Evolutionary conservation across 1,140 invertebrate species (phyloP), one percentile per base, ranked within the genome.

Genomic region (Chironomus striatipennis): DNA sequence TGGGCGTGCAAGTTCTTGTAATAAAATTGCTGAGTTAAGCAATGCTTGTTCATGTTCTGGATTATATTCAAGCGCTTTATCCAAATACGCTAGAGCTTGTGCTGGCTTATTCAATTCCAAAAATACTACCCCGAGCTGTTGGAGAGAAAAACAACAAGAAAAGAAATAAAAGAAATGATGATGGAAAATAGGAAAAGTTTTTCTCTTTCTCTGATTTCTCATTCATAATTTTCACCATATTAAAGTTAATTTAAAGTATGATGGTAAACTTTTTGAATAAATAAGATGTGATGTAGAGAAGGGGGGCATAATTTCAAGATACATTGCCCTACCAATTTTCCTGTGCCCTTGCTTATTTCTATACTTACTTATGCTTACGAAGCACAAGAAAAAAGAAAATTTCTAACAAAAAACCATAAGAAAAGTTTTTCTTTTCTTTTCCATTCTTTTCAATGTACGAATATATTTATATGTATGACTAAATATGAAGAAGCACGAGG

Each of bases 31-130:
- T 2, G 96, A 98, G 83, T 98, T 98, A 10, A 98, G 86, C 67
- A 98, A 84, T 0, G 96, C 94, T 83, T 97, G 95, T 82, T 97
- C 91, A 80, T 98, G 96, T 76, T 97, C 94, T 0, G 96, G 96
- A 84, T 97, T 93, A 80, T 95, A 87, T 81, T 94, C 92, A 43
- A 98, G 84, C 0, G 96, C 96, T 84, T 95, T 95, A 80, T 98
- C 94, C 79, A 98, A 88, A 81, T 97, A 96, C 0, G 91, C 91
- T 42, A 96, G 83, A 0, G 97, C 96, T 81, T 97, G 92, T 0
- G 92, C 90, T 0, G 92, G 90, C 82, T 97, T 95, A 24, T 93
- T 93, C 85, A 95, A 92, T 80, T 98, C 96, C 77, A 98, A 83
- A 76, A 94, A 90, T 0, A 98, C 96, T 42, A 98, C 96, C 24